Percentiles rank a stretch among this genome's conserved stretches.
Evolutionary conservation across 2,888 invertebrate species (phyloP).

Genomic region (Candidula unifasciata): DNA sequence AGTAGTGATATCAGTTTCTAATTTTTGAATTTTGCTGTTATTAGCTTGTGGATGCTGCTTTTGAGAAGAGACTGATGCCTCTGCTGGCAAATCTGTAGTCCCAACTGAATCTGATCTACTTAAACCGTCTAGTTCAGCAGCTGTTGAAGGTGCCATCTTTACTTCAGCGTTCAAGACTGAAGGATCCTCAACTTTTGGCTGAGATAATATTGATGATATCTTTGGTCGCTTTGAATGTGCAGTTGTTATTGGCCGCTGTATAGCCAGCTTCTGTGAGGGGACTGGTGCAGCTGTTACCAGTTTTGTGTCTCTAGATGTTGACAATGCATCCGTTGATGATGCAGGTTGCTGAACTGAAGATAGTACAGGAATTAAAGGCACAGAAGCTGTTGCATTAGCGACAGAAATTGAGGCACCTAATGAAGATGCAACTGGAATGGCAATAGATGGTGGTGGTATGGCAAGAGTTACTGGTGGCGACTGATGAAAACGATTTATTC

Average conservation of each 20-base stretch:
- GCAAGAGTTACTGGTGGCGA: background rate
- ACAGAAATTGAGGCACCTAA: background rate
- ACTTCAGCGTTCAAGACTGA: background rate
- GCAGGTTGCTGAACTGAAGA: background rate
- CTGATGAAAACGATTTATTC: slow-evolving; percentile 40
- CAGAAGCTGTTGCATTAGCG: background rate
- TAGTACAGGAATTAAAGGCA: background rate
- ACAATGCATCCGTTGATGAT: background rate
- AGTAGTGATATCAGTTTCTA: background rate
- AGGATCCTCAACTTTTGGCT: slow-evolving; percentile 42
- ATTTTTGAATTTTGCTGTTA: background rate
- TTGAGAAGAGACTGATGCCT: background rate
- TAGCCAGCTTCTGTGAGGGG: background rate
- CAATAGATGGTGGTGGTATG: slow-evolving; percentile 40
- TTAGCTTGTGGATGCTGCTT: background rate
- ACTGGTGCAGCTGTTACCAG: background rate
- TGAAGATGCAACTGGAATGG: background rate
- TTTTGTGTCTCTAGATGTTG: background rate
- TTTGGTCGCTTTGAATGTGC: slow-evolving; percentile 41
- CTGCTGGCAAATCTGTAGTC: background rate
- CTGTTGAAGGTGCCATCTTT: background rate
- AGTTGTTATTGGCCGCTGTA: background rate
- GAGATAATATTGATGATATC: slow-evolving; percentile 48
- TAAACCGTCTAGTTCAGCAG: background rate
- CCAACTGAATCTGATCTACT: background rate